Evolutionary conservation across 2,797 vertebrate species (phyloP).

Genomic region (Falco cherrug): DNA sequence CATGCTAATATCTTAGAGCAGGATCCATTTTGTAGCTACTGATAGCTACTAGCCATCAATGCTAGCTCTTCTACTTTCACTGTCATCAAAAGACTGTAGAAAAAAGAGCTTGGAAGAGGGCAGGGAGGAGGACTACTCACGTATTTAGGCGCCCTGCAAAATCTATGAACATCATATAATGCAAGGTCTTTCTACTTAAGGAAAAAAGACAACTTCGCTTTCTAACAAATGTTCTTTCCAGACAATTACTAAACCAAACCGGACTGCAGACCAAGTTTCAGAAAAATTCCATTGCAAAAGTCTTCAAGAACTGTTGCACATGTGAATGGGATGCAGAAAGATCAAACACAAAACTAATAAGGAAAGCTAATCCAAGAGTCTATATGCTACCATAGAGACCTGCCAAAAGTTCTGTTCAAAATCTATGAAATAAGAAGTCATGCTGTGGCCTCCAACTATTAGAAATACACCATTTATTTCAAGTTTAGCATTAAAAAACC

Average conservation of each 20-base stretch:
- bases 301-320: neutral
- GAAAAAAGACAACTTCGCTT: neutral
- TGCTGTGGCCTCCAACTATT: neutral
- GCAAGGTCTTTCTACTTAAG: neutral
- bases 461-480: neutral
- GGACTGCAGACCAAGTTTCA: neutral
- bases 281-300: neutral
- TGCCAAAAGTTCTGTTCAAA: neutral
- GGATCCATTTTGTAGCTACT: neutral
- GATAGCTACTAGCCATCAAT: neutral
- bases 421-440: neutral
- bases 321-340: neutral
- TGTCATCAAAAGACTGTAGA: neutral
- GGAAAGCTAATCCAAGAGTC: neutral
- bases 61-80: neutral
- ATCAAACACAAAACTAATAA: neutral
- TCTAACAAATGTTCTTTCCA: neutral
- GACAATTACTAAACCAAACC: neutral
- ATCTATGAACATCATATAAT: neutral
- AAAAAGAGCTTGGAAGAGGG: neutral
- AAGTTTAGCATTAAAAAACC: neutral
- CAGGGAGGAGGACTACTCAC: neutral
- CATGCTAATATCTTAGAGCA: neutral
- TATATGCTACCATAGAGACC: neutral
- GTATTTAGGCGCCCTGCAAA: neutral